A percentile compares a stretch with the other conserved stretches of the same genome.
Conservation (phyloP, 2,888 invertebrate species). For the Dolomedes plantarius region DNA sequence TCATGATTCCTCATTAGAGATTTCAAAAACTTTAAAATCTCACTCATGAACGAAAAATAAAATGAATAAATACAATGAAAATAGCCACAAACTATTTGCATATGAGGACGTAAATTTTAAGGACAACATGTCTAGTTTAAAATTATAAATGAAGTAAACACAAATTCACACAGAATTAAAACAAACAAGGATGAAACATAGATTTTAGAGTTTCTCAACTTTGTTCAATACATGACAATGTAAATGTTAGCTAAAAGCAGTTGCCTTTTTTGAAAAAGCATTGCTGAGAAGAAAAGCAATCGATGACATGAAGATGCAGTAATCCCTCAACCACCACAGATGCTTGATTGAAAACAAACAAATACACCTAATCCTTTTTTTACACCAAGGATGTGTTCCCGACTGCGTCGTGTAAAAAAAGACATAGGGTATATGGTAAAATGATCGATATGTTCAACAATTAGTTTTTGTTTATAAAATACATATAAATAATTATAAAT, state of each 20-base stretch:
- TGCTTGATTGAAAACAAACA: not conserved
- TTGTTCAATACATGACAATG: not conserved
- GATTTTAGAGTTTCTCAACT: slow-evolving; percentile 16
- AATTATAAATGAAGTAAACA: not conserved
- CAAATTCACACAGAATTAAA: not conserved
- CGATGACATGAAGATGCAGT: not conserved
- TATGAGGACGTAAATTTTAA: not conserved
- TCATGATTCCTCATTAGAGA: not conserved
- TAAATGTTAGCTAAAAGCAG: not conserved
- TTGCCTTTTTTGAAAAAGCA: not conserved
- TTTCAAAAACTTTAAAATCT: not conserved
- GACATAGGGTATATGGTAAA: too few relatives aligned
- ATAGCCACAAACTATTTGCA: not conserved
- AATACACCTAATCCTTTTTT: not conserved
- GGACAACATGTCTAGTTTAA: not conserved
- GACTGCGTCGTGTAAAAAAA: too few relatives aligned
- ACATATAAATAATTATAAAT: not conserved
- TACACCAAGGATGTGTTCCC: too few relatives aligned
- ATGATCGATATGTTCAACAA: too few relatives aligned
- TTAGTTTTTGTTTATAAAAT: too few relatives aligned
- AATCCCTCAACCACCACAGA: not conserved
- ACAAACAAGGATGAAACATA: not conserved
- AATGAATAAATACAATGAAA: slow-evolving; percentile 1
- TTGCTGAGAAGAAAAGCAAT: not conserved
- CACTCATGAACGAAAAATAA: not conserved